Evolutionary conservation across 2,797 vertebrate species (phyloP), one percentile per base, ranked within the genome.

Genomic region (Leuciscus waleckii): DNA sequence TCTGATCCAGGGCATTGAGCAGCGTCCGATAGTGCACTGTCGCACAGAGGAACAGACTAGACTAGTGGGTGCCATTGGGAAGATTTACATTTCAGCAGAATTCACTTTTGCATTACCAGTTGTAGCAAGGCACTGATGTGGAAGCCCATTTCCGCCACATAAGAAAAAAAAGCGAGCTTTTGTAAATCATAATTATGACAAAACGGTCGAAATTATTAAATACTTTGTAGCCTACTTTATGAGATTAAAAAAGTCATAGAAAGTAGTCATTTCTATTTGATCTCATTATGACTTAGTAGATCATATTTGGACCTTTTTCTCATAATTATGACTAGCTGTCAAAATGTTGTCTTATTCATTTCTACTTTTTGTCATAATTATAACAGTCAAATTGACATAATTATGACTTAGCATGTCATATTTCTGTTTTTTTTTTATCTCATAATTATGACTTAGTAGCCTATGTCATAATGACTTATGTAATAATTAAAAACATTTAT

Each of bases 21-120:
- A 88, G 84, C 82, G 88, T 69, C 85, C 85, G 85, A 70, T 80
- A 88, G 68, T 87, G 81, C 89, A 90, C 89, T 84, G 49, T 85
- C 56, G 26, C 79, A 69, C 77, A 46, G 39, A 63, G 67, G 51
- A 39, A n/a, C 21, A 68, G 5, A 29, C 61, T 41, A 11, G 21
- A 84, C 61, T 69, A 69, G 82, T 77, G 82, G 73, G 32, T 49
- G 81, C 70, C 63, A 1, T 82, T 74, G 81, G 70, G 70, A 49
- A 35, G 70, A 63, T 65, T 75, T 49, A 16, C 14, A 49, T 49
- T 65, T 65, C 8, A 49, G 8, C 14, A 37, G 26, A 5, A n/a
- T 5, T 29, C n/a, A 16, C 35, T 19, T 78, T 41, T 78, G n/a
- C 35, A 37, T 77, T 39, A 2, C 2, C 35, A 19, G 3, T 37